Evolutionary conservation across 2,797 vertebrate species (phyloP).

Genomic region (Phoeniculus purpureus): DNA sequence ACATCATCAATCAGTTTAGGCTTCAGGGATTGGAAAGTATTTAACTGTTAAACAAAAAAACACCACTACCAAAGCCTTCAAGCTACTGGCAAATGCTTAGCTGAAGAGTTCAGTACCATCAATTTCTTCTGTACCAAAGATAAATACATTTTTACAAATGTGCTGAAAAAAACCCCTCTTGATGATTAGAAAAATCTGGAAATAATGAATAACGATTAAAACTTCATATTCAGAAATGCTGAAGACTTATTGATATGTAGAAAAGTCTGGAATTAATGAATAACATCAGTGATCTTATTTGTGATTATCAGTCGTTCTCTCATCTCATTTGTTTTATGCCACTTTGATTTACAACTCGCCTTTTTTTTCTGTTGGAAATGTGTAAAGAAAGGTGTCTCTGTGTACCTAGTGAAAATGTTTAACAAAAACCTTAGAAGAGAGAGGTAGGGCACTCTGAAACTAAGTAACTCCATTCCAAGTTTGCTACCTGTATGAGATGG

Average conservation of each 20-base stretch:
- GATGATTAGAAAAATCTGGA: not conserved
- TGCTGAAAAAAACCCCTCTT: not conserved
- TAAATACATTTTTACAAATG: not conserved
- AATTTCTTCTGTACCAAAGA: not conserved
- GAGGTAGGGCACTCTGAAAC: not conserved
- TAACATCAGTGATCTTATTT: not conserved
- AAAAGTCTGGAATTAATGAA: not conserved
- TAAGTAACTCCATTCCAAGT: not conserved
- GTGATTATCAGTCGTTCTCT: not conserved
- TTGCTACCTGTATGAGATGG: not conserved
- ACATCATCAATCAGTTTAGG: not conserved
- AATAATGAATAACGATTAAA: not conserved
- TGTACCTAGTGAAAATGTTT: not conserved
- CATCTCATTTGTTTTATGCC: not conserved
- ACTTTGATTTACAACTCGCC: not conserved
- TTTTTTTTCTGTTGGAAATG: not conserved
- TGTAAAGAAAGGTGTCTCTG: not conserved
- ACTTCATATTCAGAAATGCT: not conserved
- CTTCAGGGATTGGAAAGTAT: not conserved
- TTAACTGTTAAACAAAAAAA: not conserved
- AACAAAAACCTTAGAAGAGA: not conserved
- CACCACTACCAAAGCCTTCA: not conserved
- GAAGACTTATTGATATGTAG: not conserved
- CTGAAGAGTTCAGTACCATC: not conserved
- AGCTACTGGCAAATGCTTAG: not conserved